phyloP scores from a whole-genome alignment of 2,113 vertebrate genomes.

The Saguinus imperator region DNA sequence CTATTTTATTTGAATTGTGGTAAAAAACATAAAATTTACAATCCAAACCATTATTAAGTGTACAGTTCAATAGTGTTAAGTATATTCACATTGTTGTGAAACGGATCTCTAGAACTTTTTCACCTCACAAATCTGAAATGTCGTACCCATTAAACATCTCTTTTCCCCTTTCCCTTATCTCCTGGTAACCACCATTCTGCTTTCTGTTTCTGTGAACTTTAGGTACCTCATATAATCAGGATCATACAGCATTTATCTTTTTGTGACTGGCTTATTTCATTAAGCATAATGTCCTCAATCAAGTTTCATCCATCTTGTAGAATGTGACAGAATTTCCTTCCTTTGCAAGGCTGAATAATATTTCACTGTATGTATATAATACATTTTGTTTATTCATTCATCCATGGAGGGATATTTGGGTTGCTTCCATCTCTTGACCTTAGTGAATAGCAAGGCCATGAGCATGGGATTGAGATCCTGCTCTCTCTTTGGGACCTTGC shows the following conservation, averaged over 20 bases:
- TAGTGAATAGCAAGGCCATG: background rate
- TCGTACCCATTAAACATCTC: background rate
- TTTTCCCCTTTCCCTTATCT: background rate
- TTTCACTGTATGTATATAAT: background rate
- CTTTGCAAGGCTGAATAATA: background rate
- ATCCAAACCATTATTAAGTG: background rate
- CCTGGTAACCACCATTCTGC: background rate
- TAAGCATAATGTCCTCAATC: background rate
- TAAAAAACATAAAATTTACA: background rate
- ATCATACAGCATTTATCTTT: background rate
- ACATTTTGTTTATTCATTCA: background rate
- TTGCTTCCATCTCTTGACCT: background rate
- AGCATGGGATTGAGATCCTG: background rate
- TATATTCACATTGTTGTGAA: background rate
- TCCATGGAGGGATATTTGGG: background rate
- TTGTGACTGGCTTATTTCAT: background rate
- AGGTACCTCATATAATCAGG: background rate
- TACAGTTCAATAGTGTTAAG: background rate
- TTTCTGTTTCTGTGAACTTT: background rate
- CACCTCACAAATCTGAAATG: background rate
- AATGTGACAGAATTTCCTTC: background rate
- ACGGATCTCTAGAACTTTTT: background rate
- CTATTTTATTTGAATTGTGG: background rate
- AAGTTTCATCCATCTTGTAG: background rate
- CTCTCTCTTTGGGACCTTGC: background rate